Evolutionary conservation across 2,797 vertebrate species (phyloP).

Genomic region (Eulemur albifrons): DNA sequence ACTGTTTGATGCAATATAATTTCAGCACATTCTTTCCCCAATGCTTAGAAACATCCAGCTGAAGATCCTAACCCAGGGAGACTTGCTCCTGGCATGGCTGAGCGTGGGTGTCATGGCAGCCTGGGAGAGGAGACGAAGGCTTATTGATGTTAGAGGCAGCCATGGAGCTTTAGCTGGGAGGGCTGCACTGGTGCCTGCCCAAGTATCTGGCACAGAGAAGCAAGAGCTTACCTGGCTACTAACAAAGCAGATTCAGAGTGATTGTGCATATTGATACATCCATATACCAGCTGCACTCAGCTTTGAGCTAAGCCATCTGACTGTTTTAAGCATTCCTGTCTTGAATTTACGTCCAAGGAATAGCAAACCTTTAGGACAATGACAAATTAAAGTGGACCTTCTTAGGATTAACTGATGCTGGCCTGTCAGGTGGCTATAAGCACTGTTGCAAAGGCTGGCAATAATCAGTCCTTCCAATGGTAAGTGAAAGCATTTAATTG

Average conservation of each 20-base stretch:
- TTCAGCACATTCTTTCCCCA: conserved; percentile 6
- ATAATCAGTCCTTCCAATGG: conserved; percentile 46
- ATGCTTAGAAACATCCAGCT: not conserved
- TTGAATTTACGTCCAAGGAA: conserved; percentile 51
- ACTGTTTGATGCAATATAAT: not conserved
- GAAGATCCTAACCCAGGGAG: not conserved
- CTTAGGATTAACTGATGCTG: conserved; percentile 49
- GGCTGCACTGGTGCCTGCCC: not conserved
- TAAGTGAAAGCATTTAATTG: conserved; percentile 67
- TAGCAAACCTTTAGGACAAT: conserved; percentile 57
- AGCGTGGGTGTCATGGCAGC: not conserved
- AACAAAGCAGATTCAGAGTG: not conserved
- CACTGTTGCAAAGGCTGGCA: conserved; percentile 10
- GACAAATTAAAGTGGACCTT: conserved; percentile 61
- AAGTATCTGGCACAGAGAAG: not conserved
- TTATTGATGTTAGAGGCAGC: not conserved
- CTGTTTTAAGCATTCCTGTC: not conserved
- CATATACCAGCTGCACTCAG: not conserved
- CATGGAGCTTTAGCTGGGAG: not conserved
- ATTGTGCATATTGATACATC: not conserved
- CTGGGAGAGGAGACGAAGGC: not conserved
- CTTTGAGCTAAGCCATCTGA: not conserved
- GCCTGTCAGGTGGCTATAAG: conserved; percentile 37
- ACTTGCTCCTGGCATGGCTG: not conserved
- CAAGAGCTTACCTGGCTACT: not conserved